These are phyloP conservation scores for Xylota segnis DNA, from an alignment of 2,888 invertebrate species.

Conservation along the genomic window DNA sequence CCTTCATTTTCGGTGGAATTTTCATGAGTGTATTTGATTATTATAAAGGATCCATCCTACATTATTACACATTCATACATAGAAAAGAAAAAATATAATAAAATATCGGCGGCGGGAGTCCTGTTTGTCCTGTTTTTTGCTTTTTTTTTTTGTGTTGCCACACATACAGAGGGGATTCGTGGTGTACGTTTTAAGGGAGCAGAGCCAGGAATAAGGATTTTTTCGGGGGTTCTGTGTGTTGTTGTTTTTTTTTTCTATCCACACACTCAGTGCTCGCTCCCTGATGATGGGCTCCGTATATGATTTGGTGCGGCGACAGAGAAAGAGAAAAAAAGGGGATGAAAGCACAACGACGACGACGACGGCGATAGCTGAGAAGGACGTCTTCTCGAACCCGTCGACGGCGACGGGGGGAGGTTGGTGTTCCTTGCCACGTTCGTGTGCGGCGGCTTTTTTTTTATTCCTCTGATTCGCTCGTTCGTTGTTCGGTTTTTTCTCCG, in stretches of 20 bases:
- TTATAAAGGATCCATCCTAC: slow-evolving; percentile 74
- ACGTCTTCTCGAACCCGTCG: slow-evolving; percentile 71
- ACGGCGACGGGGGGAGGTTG: slow-evolving; percentile 43
- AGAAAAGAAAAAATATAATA: slow-evolving; percentile 72
- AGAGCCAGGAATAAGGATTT: slow-evolving; percentile 69
- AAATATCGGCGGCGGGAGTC: slow-evolving; percentile 73
- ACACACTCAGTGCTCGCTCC: slow-evolving; percentile 69
- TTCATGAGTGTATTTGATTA: slow-evolving; percentile 77
- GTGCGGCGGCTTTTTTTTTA: slow-evolving; percentile 69
- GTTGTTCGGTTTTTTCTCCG: slow-evolving; percentile 75
- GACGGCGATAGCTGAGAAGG: slow-evolving; percentile 70
- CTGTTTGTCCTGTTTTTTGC: slow-evolving; percentile 32
- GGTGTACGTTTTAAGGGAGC: slow-evolving; percentile 63
- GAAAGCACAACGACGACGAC: slow-evolving; percentile 71
- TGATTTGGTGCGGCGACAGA: slow-evolving; percentile 69
- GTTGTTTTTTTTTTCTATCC: slow-evolving; percentile 54
- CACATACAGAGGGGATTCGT: slow-evolving; percentile 38
- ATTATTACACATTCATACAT: slow-evolving; percentile 77
- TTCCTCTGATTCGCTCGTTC: slow-evolving; percentile 76
- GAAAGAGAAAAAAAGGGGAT: slow-evolving; percentile 69
- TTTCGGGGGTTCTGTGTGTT: slow-evolving; percentile 54
- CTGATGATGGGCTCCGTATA: slow-evolving; percentile 66
- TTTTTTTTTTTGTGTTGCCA: background rate
- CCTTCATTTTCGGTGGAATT: slow-evolving; percentile 74
- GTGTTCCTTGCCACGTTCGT: slow-evolving; percentile 71